phyloP scores from a whole-genome alignment of 2,888 invertebrate species.

The Allophyes oxyacanthae region DNA sequence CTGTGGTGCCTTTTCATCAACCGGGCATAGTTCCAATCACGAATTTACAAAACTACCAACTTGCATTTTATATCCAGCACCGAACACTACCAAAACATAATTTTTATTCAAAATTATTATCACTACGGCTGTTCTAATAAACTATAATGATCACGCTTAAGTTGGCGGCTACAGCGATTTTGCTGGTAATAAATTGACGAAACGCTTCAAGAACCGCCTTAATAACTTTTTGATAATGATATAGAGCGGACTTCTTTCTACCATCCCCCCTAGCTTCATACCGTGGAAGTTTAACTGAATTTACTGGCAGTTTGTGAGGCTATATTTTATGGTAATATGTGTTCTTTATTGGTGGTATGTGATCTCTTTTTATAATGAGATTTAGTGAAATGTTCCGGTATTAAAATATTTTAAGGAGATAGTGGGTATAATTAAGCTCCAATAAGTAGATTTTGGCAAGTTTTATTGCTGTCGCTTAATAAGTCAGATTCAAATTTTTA shows the following conservation, averaged over 20 bases:
- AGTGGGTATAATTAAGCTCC: neutral
- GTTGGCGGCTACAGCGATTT: constrained; percentile 41
- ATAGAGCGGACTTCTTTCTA: constrained; percentile 62
- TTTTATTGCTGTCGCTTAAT: no score
- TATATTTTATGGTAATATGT: constrained; percentile 65
- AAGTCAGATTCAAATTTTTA: no score
- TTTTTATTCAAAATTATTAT: constrained; percentile 20
- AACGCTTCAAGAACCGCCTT: constrained; percentile 57
- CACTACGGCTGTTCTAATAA: constrained; percentile 18
- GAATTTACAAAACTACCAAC: neutral
- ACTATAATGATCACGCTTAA: constrained; percentile 44
- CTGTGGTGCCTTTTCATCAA: no score
- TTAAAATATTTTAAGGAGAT: neutral
- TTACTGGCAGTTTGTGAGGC: constrained; percentile 67
- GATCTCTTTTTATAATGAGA: constrained; percentile 44
- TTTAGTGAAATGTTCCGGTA: constrained; percentile 10
- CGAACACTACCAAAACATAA: constrained; percentile 17
- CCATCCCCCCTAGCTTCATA: constrained; percentile 45
- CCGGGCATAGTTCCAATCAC: neutral
- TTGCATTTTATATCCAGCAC: neutral
- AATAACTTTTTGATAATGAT: constrained; percentile 77
- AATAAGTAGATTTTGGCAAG: no score
- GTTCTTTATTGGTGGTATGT: constrained; percentile 67
- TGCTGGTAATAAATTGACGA: constrained; percentile 58
- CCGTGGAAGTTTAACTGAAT: constrained; percentile 69